These are phyloP conservation scores for Nymphicus hollandicus DNA, from an alignment of 2,113 vertebrate genomes.

Conservation along the genomic window DNA sequence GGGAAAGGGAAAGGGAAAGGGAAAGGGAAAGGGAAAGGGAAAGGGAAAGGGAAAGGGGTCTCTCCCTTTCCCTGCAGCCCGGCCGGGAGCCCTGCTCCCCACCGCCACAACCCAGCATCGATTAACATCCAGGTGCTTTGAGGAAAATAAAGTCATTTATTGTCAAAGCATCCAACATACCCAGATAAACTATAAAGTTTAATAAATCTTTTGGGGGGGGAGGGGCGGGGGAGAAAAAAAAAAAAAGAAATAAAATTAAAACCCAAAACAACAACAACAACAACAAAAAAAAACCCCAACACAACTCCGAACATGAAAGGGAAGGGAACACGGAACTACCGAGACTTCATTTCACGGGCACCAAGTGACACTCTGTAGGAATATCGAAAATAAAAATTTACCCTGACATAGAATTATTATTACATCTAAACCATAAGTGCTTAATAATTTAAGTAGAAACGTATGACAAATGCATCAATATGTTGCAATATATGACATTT, in stretches of 20 bases:
- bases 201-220: conserved; percentile 85
- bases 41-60: neutral
- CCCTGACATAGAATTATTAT: conserved; percentile 89
- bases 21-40: too few species aligned
- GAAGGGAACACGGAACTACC: conserved; percentile 90
- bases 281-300: neutral
- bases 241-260: neutral
- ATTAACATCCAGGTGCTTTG: conserved; percentile 68
- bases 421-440: conserved; percentile 89
- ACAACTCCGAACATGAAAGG: conserved; percentile 43
- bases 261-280: neutral
- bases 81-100: neutral
- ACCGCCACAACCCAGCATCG: neutral
- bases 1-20: neutral
- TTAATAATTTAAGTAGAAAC: conserved; percentile 95
- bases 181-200: conserved; percentile 97
- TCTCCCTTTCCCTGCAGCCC: neutral
- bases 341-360: conserved; percentile 87
- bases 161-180: conserved; percentile 99
- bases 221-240: conserved; percentile 48
- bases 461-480: conserved; percentile 90
- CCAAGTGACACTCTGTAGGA: conserved; percentile 94
- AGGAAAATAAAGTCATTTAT: conserved; percentile 99
- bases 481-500: conserved; percentile 91
- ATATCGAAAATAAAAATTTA: conserved; percentile 97